phyloP scores from a whole-genome alignment of 2,888 invertebrate species.

The Nomada ferruginata region DNA sequence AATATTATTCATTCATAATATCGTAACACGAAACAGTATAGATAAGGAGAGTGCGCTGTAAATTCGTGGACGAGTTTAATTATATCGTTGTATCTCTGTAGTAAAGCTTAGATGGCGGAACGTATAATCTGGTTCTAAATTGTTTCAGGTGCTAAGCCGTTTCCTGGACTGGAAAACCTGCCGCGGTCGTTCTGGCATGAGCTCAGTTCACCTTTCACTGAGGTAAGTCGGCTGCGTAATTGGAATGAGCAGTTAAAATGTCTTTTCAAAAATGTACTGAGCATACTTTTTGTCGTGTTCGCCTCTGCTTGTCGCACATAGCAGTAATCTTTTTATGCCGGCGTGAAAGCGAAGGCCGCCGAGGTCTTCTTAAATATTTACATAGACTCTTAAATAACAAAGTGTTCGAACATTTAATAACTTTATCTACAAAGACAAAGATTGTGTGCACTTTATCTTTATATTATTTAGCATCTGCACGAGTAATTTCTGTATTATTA shows the following conservation, averaged over 20 bases:
- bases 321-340: not conserved
- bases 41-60: not conserved
- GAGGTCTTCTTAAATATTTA: conserved; percentile 14
- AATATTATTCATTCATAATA: conserved; percentile 15
- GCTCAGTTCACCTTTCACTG: conserved; percentile 82
- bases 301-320: not conserved
- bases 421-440: not conserved
- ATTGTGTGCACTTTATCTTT: no score
- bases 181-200: conserved; percentile 82
- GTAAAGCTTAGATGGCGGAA: conserved; percentile 19
- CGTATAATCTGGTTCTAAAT: conserved; percentile 53
- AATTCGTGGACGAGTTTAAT: conserved; percentile 37
- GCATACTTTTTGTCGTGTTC: conserved; percentile 24
- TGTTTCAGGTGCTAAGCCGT: conserved; percentile 80
- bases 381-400: not conserved
- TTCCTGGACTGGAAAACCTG: conserved; percentile 81
- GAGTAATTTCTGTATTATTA: no score
- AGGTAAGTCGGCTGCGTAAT: conserved; percentile 75
- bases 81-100: conserved; percentile 29
- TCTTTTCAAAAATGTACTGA: conserved; percentile 32
- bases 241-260: conserved; percentile 46
- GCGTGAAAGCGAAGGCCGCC: not conserved
- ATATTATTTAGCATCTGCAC: no score
- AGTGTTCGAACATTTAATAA: not conserved
- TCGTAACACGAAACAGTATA: not conserved